Conservation (phyloP, 2,113 vertebrate genomes). For the Mirounga angustirostris region DNA sequence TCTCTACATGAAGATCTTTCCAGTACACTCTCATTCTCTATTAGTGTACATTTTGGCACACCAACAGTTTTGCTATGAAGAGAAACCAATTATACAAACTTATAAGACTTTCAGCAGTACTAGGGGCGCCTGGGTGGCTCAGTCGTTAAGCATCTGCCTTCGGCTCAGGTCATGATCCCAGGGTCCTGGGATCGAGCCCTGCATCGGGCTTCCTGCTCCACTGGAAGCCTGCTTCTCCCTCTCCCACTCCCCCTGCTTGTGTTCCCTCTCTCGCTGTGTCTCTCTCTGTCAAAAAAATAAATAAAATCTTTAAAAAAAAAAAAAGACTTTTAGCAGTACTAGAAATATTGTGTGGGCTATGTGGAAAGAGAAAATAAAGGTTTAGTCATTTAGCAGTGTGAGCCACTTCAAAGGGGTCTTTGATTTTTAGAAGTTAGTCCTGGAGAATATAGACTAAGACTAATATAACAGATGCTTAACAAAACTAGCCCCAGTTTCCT, state of each 20-base stretch:
- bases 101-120: slow-evolving; percentile 5
- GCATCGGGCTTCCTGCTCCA: too few species aligned
- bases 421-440: slow-evolving; percentile 21
- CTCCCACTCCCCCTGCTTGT: too few species aligned
- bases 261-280: too few species aligned
- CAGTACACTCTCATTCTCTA: background rate
- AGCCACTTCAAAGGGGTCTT: slow-evolving; percentile 48
- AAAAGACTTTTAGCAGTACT: background rate
- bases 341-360: background rate
- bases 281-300: too few species aligned
- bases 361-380: slow-evolving; percentile 19
- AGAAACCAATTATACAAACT: slow-evolving; percentile 24
- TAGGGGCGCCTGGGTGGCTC: too few species aligned
- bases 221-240: too few species aligned
- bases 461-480: background rate
- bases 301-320: too few species aligned
- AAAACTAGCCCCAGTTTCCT: background rate
- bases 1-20: background rate
- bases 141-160: too few species aligned
- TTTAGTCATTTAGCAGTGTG: background rate
- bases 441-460: background rate
- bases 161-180: too few species aligned
- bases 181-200: too few species aligned
- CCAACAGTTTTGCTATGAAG: background rate
- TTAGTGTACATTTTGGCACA: background rate